Conservation (phyloP, 2,888 invertebrate genomes). For the Hofmannophila pseudospretella region DNA sequence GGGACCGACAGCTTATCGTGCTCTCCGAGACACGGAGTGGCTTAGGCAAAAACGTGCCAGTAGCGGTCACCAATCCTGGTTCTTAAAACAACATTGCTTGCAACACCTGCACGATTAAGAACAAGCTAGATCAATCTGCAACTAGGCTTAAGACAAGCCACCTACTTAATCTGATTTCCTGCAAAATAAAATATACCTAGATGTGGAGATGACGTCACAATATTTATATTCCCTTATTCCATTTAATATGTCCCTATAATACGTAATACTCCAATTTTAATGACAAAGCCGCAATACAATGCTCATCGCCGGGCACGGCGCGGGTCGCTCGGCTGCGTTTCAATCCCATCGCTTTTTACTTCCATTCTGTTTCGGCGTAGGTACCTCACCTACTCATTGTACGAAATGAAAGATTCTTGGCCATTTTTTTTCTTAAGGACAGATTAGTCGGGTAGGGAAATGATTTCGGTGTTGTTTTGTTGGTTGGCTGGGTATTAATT, state of each 20-base stretch:
- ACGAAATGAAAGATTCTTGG: slow-evolving; percentile 61
- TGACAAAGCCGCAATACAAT: slow-evolving; percentile 48
- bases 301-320: slow-evolving; percentile 48
- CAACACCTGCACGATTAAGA: too few species aligned
- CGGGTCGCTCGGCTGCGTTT: slow-evolving; percentile 55
- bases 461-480: slow-evolving; percentile 14
- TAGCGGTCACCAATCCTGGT: too few species aligned
- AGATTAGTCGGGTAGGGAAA: slow-evolving; percentile 30
- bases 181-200: too few species aligned
- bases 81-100: too few species aligned
- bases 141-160: too few species aligned
- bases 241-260: slow-evolving; percentile 1
- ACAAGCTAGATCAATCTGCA: too few species aligned
- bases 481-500: slow-evolving; percentile 7
- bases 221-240: not conserved
- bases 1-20: too few species aligned
- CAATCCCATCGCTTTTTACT: slow-evolving; percentile 55
- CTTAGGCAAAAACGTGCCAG: too few species aligned
- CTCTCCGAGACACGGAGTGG: too few species aligned
- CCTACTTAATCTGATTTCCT: too few species aligned
- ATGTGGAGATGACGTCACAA: not conserved
- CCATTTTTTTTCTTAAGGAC: slow-evolving; percentile 38
- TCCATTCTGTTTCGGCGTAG: slow-evolving; percentile 41
- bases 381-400: too few species aligned
- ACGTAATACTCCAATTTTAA: slow-evolving; percentile 31